phyloP scores from a whole-genome alignment of 2,113 vertebrate species.

The Erpornis zantholeuca region DNA sequence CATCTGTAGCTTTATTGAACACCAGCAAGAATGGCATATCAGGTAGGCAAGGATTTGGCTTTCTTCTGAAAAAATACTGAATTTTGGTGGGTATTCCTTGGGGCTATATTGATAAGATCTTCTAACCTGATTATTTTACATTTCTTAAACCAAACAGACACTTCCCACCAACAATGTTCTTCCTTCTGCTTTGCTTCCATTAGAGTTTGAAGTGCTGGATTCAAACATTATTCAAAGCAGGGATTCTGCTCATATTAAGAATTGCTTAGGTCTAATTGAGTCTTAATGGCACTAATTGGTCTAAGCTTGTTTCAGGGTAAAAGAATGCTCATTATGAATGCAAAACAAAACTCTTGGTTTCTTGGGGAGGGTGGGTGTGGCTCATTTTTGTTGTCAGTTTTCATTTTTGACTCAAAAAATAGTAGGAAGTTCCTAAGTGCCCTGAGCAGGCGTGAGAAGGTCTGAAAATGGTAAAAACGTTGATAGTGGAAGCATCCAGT shows the following conservation, averaged over 20 bases:
- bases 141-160: background rate
- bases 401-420: background rate
- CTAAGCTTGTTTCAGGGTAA: background rate
- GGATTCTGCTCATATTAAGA: background rate
- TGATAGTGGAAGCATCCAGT: background rate
- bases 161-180: background rate
- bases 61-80: background rate
- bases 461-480: too few relatives aligned
- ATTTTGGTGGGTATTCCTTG: background rate
- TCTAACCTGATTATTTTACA: background rate
- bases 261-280: background rate
- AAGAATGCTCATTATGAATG: background rate
- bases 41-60: conserved; percentile 73
- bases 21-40: conserved; percentile 82
- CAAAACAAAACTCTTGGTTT: background rate
- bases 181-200: background rate
- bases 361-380: background rate
- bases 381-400: background rate
- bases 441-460: background rate
- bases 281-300: background rate
- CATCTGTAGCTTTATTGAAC: conserved; percentile 79
- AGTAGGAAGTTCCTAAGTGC: background rate
- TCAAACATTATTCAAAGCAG: background rate
- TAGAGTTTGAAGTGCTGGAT: background rate
- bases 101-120: background rate